Conservation (phyloP, 2,113 vertebrate genomes). For the Smithornis capensis region DNA sequence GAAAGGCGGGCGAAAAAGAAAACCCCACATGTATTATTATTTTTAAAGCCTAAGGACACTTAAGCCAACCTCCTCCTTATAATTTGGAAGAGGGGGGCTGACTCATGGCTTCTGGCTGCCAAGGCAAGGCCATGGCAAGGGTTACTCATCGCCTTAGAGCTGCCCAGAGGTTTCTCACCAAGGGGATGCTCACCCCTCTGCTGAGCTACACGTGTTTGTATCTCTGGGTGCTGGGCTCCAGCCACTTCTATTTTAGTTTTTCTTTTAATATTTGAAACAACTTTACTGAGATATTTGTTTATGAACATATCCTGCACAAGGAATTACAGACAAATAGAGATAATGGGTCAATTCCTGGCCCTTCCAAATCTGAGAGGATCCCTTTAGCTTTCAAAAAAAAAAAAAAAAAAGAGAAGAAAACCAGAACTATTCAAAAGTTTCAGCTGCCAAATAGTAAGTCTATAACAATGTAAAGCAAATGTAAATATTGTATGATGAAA, state of each 20-base stretch:
- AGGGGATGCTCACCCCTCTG: conserved; percentile 7
- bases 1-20: neutral
- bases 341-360: neutral
- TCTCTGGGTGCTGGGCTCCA: neutral
- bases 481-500: conserved; percentile 24
- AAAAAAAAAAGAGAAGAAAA: too few species aligned
- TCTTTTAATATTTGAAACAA: neutral
- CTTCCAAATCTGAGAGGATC: neutral
- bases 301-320: neutral
- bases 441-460: neutral
- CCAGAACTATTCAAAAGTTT: neutral
- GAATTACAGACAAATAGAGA: neutral
- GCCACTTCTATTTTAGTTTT: neutral
- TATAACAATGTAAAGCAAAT: conserved; percentile 18
- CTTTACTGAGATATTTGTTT: neutral
- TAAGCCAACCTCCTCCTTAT: neutral
- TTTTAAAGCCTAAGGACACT: neutral
- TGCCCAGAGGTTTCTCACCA: neutral
- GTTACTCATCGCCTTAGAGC: neutral
- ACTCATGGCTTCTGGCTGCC: conserved; percentile 22
- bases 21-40: neutral
- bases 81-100: neutral
- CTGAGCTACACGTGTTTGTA: neutral
- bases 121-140: neutral
- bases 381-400: neutral